Base-by-base conservation (phyloP, 2,797 vertebrate genomes). In the Clarias pachynema region DNA sequence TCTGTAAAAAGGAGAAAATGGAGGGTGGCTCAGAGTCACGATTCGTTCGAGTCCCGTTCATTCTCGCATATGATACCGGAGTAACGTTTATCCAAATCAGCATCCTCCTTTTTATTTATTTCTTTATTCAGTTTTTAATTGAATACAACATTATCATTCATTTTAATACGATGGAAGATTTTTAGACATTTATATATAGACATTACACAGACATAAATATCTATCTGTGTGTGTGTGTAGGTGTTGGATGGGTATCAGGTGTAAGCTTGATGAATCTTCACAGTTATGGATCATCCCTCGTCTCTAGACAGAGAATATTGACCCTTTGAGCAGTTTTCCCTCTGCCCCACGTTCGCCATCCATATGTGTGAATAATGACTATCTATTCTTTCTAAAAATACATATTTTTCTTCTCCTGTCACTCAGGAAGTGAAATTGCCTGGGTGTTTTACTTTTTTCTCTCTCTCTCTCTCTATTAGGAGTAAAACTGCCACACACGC, bases 241-340 rank as follows among this genome's bases (percentile, higher is more conserved):
- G 68, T 70, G 68, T 70, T 70, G 34, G 68, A 22, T 40, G 31
- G 34, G 68, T 70, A 70, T 70, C 34, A 70, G 81, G 74, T 62
- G 16, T 79, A 34, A 12, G 70, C 56, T 56, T 87, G 80, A 85
- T 74, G 78, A 59, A 72, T 75, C 68, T 68, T 86, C 85, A 86
- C 29, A 81, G 81, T 88, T 87, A 89, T 89, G 70, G 86, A 89
- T 89, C 53, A 81, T 82, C 62, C 68, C 60, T 85, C 60, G n/a
- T 65, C 34, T 85, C 56, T 75, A 26, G 24, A 26, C n/a, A 26
- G 44, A 73, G 40, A 53, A 18, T 53, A 73, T 73, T 53, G 70
- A 73, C 40, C 37, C n/a, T 53, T 18, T n/a, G 49, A n/a, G 40
- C 16, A 34, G 31, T 74, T 74, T 74, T 53, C 49, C 72, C n/a